Evolutionary conservation across 2,888 invertebrate genomes (phyloP).

Genomic region (Graphium colonna): DNA sequence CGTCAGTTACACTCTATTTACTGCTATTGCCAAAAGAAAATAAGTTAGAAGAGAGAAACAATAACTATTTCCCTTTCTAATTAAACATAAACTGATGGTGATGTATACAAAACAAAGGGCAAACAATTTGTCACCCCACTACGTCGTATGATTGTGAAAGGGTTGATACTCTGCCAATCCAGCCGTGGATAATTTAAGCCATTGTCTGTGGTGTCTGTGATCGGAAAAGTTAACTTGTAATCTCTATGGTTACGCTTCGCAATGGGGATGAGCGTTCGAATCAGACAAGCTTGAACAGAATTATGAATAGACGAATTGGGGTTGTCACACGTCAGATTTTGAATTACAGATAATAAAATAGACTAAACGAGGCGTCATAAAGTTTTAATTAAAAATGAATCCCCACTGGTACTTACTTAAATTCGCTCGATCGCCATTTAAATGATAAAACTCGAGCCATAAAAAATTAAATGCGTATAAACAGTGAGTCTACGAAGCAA

Average conservation of each 20-base stretch:
- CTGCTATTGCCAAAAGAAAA: not conserved
- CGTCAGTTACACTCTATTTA: not conserved
- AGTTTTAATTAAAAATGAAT: constrained; percentile 2
- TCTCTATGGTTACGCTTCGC: constrained; percentile 57
- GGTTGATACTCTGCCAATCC: constrained; percentile 59
- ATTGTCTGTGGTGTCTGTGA: constrained; percentile 74
- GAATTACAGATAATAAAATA: constrained; percentile 9
- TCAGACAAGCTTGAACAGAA: constrained; percentile 14
- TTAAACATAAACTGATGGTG: constrained; percentile 18
- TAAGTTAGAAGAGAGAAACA: not conserved
- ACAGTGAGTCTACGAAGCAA: constrained; percentile 14
- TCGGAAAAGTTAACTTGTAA: constrained; percentile 76
- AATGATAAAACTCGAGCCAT: constrained; percentile 4
- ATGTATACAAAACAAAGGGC: constrained; percentile 45
- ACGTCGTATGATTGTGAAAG: constrained; percentile 53
- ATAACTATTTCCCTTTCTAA: constrained; percentile 3
- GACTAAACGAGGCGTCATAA: not conserved
- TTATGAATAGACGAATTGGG: constrained; percentile 10
- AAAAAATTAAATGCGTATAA: constrained; percentile 3
- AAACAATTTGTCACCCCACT: constrained; percentile 67
- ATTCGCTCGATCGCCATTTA: constrained; percentile 1
- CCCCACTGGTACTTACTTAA: not conserved
- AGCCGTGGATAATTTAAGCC: constrained; percentile 69
- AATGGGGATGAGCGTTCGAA: constrained; percentile 24
- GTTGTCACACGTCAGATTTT: not conserved